Evolutionary conservation across 2,113 vertebrate genomes (phyloP).

Genomic region (Megaceryle torquata): DNA sequence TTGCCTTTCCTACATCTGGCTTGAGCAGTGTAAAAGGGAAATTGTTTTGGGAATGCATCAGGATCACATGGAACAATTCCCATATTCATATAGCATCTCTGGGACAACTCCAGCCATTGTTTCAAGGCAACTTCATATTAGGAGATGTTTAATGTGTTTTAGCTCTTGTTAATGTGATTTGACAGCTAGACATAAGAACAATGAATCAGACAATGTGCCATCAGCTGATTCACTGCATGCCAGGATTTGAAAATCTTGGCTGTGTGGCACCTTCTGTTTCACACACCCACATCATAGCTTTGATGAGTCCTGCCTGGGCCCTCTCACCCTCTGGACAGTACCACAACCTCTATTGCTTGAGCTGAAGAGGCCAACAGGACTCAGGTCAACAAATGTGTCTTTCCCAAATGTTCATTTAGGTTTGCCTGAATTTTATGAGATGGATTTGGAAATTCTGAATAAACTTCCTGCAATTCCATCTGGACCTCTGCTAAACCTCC

Average conservation of each 20-base stretch:
- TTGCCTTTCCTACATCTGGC: neutral
- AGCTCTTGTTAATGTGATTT: conserved; percentile 2
- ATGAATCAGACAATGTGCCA: neutral
- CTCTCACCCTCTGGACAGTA: neutral
- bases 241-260: neutral
- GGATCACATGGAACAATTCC: neutral
- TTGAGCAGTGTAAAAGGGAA: neutral
- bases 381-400: neutral
- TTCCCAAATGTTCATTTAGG: neutral
- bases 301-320: neutral
- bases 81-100: neutral
- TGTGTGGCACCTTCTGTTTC: neutral
- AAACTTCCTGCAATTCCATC: neutral
- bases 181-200: neutral
- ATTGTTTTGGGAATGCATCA: neutral
- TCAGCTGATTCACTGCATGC: neutral
- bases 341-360: neutral
- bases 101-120: conserved; percentile 49
- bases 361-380: neutral
- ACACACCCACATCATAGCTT: neutral
- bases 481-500: neutral
- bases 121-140: conserved; percentile 9
- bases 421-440: neutral
- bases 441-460: neutral
- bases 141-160: conserved; percentile 3